Evolutionary conservation across 2,797 vertebrate species (phyloP).

Genomic region (Pseudochromis fuscus): DNA sequence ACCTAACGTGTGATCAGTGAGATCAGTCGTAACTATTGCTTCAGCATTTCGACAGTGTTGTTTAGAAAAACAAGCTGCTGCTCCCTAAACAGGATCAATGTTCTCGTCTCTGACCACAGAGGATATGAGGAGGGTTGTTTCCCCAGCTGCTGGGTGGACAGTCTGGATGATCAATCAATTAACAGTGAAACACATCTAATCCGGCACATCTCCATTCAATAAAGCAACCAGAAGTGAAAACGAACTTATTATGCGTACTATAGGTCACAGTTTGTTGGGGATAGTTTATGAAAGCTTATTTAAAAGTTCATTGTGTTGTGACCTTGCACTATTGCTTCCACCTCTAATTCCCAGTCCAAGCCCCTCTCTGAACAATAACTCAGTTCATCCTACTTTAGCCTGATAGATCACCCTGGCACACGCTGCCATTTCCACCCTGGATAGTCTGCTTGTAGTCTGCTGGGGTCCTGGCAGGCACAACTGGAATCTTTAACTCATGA

Average conservation of each 20-base stretch:
- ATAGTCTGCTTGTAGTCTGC: background rate
- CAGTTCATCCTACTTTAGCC: background rate
- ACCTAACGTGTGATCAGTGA: background rate
- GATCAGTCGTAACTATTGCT: background rate
- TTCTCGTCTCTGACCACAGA: too few relatives aligned
- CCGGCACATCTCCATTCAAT: background rate
- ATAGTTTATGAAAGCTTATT: background rate
- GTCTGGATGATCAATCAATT: background rate
- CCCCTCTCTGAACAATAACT: constrained; percentile 9
- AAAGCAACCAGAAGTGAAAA: constrained; percentile 1
- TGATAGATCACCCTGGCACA: constrained; percentile 26
- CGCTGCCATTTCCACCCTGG: too few relatives aligned
- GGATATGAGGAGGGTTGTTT: too few relatives aligned
- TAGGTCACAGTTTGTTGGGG: background rate
- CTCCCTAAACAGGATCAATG: too few relatives aligned
- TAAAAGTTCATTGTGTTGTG: constrained; percentile 2
- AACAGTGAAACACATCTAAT: background rate
- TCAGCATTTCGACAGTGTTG: background rate
- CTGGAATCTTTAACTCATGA: background rate
- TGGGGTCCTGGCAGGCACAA: constrained; percentile 1
- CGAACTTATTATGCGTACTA: background rate
- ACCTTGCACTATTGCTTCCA: constrained; percentile 9
- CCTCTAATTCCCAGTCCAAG: constrained; percentile 4
- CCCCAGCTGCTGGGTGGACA: too few relatives aligned
- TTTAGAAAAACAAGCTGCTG: too few relatives aligned